Base-by-base conservation (phyloP, 2,888 invertebrate genomes). In the Didymodactylos carnosus region DNA sequence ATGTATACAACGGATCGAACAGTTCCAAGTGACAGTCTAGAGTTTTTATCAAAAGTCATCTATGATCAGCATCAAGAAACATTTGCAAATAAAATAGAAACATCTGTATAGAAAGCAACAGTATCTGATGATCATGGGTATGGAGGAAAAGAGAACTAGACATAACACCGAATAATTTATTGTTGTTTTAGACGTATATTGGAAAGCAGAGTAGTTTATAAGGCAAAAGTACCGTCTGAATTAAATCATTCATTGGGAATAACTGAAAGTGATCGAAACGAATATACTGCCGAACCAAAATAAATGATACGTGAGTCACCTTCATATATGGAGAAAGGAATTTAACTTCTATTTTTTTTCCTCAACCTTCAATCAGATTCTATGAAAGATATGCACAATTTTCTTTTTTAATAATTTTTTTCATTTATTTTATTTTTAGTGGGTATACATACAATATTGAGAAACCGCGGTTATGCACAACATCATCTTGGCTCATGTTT, bases 401-500 rank as follows among this genome's bases (percentile, higher is more conserved):
- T n/a, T n/a, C n/a, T n/a, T 43, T 43, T 43, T 14, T 43, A 43
- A 43, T 40, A 25, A n/a, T n/a, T n/a, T 10, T n/a, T 43, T 43
- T 23, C 16, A 0, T 10, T 1, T 35, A 29, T 7, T 43, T 23
- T 23, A 6, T 27, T 40, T 80, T 77, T 79, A 81, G 83, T 79
- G 76, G 80, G 82, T 43, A 81, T 82, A 75, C 83, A 83, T 76
- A 79, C 82, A 41, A 83, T 83, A 78, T 81, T 81, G 72, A 83
- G 83, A 49, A 83, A 83, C 79, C 79, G 80, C 70, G 83, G 83
- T 29, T 83, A 80, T 76, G 79, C 81, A 35, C 77, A 83, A 75
- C 83, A 83, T 77, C 82, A 81, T 19, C 82, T 83, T 77, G 83
- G 83, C 43, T 83, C 83, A 73, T 82, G 80, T 77, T 83, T 81